phyloP scores from a whole-genome alignment of 2,888 invertebrate genomes.

The Epinotia demarniana region DNA sequence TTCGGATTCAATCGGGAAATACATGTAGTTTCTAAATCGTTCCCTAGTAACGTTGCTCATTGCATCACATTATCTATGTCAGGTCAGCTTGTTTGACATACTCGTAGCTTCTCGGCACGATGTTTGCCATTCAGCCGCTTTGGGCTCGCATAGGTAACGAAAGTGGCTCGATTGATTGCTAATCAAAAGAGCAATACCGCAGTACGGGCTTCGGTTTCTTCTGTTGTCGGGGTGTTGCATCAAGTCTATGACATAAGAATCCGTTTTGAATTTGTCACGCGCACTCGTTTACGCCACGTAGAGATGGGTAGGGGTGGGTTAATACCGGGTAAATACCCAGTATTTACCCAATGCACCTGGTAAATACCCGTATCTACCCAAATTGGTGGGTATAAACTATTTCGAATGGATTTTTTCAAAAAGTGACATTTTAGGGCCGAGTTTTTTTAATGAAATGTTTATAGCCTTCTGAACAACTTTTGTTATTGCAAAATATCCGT shows the following conservation, averaged over 20 bases:
- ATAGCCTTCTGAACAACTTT: too few relatives aligned
- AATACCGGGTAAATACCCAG: too few relatives aligned
- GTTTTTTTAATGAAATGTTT: too few relatives aligned
- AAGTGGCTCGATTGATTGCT: slow-evolving; percentile 20
- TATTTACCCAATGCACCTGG: too few relatives aligned
- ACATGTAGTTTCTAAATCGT: neutral
- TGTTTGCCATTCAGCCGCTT: slow-evolving; percentile 17
- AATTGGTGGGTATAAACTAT: too few relatives aligned
- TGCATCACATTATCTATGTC: slow-evolving; percentile 16
- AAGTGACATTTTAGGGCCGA: too few relatives aligned
- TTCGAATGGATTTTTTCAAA: too few relatives aligned
- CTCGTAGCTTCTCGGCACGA: slow-evolving; percentile 19
- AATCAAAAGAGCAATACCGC: slow-evolving; percentile 32
- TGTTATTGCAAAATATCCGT: too few relatives aligned
- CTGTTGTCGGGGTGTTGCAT: neutral
- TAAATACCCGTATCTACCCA: too few relatives aligned
- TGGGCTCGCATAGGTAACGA: slow-evolving; percentile 23
- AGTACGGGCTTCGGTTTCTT: neutral
- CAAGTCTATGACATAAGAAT: neutral
- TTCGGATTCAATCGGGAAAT: neutral
- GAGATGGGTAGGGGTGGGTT: too few relatives aligned
- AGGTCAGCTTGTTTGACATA: slow-evolving; percentile 26
- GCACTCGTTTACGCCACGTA: too few relatives aligned
- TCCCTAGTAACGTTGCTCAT: slow-evolving; percentile 10
- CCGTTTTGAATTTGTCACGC: neutral